Evolutionary conservation across 2,888 invertebrate genomes (phyloP), one percentile per base, ranked within the genome.

Genomic region (Oligia strigilis): DNA sequence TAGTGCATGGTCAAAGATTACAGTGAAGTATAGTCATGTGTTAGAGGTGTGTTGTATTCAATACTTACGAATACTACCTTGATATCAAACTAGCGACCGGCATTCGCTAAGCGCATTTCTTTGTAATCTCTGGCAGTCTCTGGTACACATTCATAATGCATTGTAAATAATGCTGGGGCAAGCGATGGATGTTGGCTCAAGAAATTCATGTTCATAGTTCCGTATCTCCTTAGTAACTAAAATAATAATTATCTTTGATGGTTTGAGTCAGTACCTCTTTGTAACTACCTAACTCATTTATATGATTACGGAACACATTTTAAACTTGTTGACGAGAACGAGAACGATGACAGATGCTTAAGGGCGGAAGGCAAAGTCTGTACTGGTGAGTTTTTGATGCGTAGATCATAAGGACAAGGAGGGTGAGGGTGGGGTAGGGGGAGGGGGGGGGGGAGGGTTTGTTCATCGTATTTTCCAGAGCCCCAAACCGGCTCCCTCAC

Each of bases 1-100:
- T 81, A n/a, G 40, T 71, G 36, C 36, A 36, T 36, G 49, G 19
- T 55, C 40, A 43, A 55, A 64, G 81, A 62, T 71, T 81, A 62
- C 2, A 52, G 60, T 36, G 36, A 49, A 58, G 36, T 58, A 79
- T 60, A 49, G 29, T 40, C 19, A 55, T 55, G 64, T 29, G 29
- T 64, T 2, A 8, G 8, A 40, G 1, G 17, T 4, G 19, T 29
- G 29, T 46, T 29, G 4, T n/a, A 9, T 60, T 43, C 0, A 60
- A 43, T 46, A 72, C 11, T 9, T 58, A 40, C 55, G 36, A 8
- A 71, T 40, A 70, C 29, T 23, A 40, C 11, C 17, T 17, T n/a
- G n/a, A 4, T 43, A 46, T 8, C 23, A 43, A 17, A 49, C 14
- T 29, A 36, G 23, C 11, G n/a, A 77, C 43, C n/a, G 17, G 43